Evolutionary conservation across 2,113 vertebrate species (phyloP).

Genomic region (Orycteropus afer): DNA sequence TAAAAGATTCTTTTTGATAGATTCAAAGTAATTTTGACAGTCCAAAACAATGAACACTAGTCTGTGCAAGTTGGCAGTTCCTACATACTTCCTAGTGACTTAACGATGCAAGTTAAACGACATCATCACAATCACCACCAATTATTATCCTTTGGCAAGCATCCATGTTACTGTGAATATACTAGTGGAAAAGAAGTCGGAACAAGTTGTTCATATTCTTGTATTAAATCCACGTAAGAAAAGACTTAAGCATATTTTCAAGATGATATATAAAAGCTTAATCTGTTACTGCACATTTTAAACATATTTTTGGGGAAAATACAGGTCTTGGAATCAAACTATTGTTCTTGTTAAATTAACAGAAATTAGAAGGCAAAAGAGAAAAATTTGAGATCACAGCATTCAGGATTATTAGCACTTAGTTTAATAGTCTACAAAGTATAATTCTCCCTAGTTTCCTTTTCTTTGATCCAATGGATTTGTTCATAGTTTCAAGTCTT

Average conservation of each 20-base stretch:
- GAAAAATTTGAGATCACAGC: not conserved
- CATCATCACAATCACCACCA: conserved; percentile 9
- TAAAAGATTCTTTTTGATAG: not conserved
- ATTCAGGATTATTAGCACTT: not conserved
- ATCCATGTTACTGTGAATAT: not conserved
- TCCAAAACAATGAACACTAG: not conserved
- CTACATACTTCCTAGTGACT: not conserved
- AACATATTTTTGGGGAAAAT: conserved; percentile 20
- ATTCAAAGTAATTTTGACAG: conserved; percentile 38
- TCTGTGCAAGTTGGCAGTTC: conserved; percentile 2
- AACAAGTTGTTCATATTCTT: not conserved
- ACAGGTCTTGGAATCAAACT: not conserved
- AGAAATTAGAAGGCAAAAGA: conserved; percentile 1
- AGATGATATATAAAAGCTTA: not conserved
- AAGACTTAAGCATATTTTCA: conserved; percentile 47
- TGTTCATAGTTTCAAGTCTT: not conserved
- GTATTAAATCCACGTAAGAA: conserved; percentile 2
- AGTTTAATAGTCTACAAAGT: conserved; percentile 17
- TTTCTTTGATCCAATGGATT: not conserved
- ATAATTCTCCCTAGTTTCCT: not conserved
- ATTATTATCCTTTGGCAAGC: conserved; percentile 37
- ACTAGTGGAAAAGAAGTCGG: not conserved
- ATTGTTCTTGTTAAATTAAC: conserved; percentile 22
- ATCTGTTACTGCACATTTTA: not conserved
- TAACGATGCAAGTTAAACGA: conserved; percentile 28